Evolutionary conservation across 2,113 vertebrate genomes (phyloP), one percentile per base, ranked within the genome.

Genomic region (Hemichromis elongatus): DNA sequence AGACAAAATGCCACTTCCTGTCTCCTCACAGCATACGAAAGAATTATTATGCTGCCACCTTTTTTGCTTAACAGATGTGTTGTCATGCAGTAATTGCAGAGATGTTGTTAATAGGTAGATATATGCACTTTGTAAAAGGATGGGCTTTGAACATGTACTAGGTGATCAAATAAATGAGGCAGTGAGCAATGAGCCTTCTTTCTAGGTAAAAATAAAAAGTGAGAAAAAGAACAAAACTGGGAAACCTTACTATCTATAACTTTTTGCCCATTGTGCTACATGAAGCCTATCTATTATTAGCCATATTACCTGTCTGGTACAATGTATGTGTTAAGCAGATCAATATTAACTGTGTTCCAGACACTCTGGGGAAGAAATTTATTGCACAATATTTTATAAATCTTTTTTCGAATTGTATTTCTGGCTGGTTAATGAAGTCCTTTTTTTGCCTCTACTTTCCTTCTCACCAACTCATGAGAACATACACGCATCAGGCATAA

Each of bases 401-500:
- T 10, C 19, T 10, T 10, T 45, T 26, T 70, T 70, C 5, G 13
- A 45, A 5, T 14, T 45, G 42, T 13, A 13, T 45, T 13, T 13
- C 42, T 45, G 42, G 42, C 11, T 4, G 11, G 40, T 30, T 5
- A 30, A 30, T 30, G 30, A 28, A 37, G 59, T 7, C 19, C 59
- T 24, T 42, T 68, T 13, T 70, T 16, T 6, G 10, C 63, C 8
- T 16, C 21, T 45, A 6, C 21, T 70, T 16, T 70, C 40, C 45
- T 45, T 40, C 40, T 70, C 40, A 70, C 66, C 66, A 45, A 45
- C 40, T 70, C 66, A 70, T 26, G 10, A 70, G 5, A 42, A 24
- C 63, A 9, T 0, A 16, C 37, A 42, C 57, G 1, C 1, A 2
- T 61, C 30, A 61, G 57, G 0, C 18, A 63, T 0, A 63, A 63